Evolutionary conservation across 2,888 invertebrate genomes (phyloP).

Genomic region (Tholera decimalis): DNA sequence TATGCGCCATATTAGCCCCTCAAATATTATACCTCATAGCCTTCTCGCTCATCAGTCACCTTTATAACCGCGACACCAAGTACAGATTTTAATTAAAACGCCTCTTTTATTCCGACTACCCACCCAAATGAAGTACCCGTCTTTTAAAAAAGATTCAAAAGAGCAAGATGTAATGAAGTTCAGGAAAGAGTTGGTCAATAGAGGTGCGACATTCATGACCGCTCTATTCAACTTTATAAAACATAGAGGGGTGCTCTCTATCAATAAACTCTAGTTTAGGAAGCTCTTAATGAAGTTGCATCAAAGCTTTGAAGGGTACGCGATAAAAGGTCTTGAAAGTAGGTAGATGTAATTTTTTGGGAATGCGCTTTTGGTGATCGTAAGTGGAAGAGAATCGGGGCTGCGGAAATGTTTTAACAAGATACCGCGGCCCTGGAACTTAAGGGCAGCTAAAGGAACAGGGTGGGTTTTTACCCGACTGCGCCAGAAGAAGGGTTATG

Average conservation of each 20-base stretch:
- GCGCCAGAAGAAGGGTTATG: no score
- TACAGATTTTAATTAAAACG: slow-evolving; percentile 46
- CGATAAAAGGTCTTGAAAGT: slow-evolving; percentile 45
- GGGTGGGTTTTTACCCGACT: no score
- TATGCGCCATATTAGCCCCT: neutral
- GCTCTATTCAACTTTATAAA: slow-evolving; percentile 42
- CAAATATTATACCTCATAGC: neutral
- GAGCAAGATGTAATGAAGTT: slow-evolving; percentile 56
- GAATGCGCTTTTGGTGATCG: slow-evolving; percentile 26
- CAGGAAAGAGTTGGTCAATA: slow-evolving; percentile 55
- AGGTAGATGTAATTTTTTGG: slow-evolving; percentile 26
- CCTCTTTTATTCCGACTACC: slow-evolving; percentile 27
- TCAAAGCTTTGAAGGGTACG: slow-evolving; percentile 55
- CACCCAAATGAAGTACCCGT: slow-evolving; percentile 24
- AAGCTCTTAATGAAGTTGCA: slow-evolving; percentile 55
- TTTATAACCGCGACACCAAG: neutral
- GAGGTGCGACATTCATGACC: slow-evolving; percentile 49
- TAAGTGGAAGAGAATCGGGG: neutral
- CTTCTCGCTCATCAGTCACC: slow-evolving; percentile 2
- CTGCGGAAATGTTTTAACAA: no score
- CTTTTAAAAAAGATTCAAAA: slow-evolving; percentile 51
- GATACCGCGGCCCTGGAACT: no score
- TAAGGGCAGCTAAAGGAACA: no score
- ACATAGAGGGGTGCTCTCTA: slow-evolving; percentile 50
- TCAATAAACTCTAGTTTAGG: slow-evolving; percentile 53